Percentiles rank a stretch among this genome's conserved stretches.
Evolutionary conservation across 1,140 invertebrate genomes (phyloP).

Genomic region (Magallana ariakensis): DNA sequence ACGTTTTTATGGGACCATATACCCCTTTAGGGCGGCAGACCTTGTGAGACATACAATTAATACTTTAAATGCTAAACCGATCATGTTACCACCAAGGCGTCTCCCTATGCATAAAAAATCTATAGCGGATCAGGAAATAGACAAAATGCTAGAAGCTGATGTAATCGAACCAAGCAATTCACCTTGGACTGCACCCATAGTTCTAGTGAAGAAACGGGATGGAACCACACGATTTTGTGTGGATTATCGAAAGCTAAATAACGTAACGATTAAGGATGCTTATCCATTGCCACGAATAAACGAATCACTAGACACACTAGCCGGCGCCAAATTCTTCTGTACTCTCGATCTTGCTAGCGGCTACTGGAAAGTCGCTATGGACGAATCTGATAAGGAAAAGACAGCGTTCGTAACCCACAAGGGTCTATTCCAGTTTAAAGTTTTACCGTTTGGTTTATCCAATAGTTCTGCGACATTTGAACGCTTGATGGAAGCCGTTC

Average conservation of each 20-base stretch:
- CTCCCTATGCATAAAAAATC: slow-evolving; percentile 75
- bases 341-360: background rate
- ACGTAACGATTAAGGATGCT: slow-evolving; percentile 12
- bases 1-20: slow-evolving; percentile 56
- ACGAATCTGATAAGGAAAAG: background rate
- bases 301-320: slow-evolving; percentile 48
- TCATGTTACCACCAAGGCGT: slow-evolving; percentile 52
- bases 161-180: slow-evolving; percentile 37
- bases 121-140: slow-evolving; percentile 76
- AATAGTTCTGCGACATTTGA: slow-evolving; percentile 69
- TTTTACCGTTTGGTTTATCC: slow-evolving; percentile 55
- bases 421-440: slow-evolving; percentile 46
- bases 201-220: slow-evolving; percentile 11
- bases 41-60: slow-evolving; percentile 44
- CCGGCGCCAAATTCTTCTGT: slow-evolving; percentile 4
- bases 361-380: background rate
- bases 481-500: slow-evolving; percentile 65
- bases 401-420: slow-evolving; percentile 21
- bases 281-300: slow-evolving; percentile 33
- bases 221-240: background rate
- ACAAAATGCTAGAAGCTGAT: slow-evolving; percentile 67
- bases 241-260: background rate
- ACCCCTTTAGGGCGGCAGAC: slow-evolving; percentile 47
- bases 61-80: slow-evolving; percentile 47
- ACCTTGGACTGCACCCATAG: slow-evolving; percentile 39